Evolutionary conservation across 2,888 invertebrate genomes (phyloP), one percentile per base, ranked within the genome.

Genomic region (Hartigia nigra): DNA sequence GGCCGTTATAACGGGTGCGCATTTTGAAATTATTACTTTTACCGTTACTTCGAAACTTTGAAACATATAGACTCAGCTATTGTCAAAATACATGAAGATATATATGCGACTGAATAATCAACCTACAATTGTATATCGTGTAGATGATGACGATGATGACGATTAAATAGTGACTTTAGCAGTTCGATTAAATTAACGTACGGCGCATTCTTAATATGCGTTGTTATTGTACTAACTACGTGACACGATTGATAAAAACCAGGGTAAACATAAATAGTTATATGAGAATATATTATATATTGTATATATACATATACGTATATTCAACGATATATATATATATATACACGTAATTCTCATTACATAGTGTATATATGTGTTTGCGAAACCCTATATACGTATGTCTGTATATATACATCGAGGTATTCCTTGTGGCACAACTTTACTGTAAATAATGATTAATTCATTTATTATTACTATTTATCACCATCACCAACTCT

Each of bases 101-200:
- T 31, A 32, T 76, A 74, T 77, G 85, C 86, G 88, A 88, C 88
- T 88, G 88, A 88, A 88, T 88, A 87, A 88, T 84, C 85, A 86
- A 86, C 81, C 81, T 85, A 83, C 74, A 82, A 81, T 85, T 82
- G 82, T 80, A 82, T 82, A 85, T 77, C 76, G 83, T 76, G 78
- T 31, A 37, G 78, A 82, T 77, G 82, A 81, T 37, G 31, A 79
- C 78, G 80, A 80, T 31, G 31, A n/a, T 70, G 12, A n/a, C n/a
- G 12, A 14, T 72, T 32, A 31, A 32, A 32, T 72, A 72, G 31
- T 31, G 32, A 72, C 72, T 72, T 72, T 78, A 75, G 75, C 36
- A 76, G 78, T 78, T 70, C 78, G 76, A 76, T 76, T 76, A 14
- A 74, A 78, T 37, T 35, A 70, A 78, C 70, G 35, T 39, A 12